Evolutionary conservation across 2,888 invertebrate genomes (phyloP).

Genomic region (Hemistola chrysoprasaria): DNA sequence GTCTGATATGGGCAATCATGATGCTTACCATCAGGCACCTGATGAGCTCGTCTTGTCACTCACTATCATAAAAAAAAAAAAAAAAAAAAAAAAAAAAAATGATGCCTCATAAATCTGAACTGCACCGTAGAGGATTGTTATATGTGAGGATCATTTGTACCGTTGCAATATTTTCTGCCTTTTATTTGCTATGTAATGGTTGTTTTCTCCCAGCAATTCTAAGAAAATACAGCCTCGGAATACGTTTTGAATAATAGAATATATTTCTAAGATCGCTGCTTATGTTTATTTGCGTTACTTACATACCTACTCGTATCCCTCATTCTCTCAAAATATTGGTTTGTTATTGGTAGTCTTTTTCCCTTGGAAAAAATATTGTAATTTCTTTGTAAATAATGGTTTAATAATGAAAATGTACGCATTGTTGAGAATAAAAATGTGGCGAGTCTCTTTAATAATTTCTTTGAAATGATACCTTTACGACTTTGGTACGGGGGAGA

Average conservation of each 20-base stretch:
- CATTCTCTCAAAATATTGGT: slow-evolving; percentile 1
- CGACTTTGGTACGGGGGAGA: neutral
- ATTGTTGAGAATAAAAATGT: slow-evolving; percentile 5
- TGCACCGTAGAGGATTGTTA: slow-evolving; percentile 72
- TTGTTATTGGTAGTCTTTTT: slow-evolving; percentile 14
- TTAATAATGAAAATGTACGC: slow-evolving; percentile 1
- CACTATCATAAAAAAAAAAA: no score
- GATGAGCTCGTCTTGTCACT: no score
- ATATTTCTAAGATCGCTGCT: slow-evolving; percentile 21
- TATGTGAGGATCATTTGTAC: slow-evolving; percentile 65
- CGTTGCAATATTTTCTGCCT: slow-evolving; percentile 52
- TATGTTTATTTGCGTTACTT: slow-evolving; percentile 2
- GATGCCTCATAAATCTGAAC: slow-evolving; percentile 72
- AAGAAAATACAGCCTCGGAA: slow-evolving; percentile 22
- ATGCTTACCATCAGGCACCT: no score
- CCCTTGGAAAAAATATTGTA: slow-evolving; percentile 10
- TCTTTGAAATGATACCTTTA: neutral
- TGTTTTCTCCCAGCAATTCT: slow-evolving; percentile 30
- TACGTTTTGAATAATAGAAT: slow-evolving; percentile 25
- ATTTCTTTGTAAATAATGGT: slow-evolving; percentile 10
- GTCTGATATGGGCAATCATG: no score
- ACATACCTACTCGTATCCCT: no score
- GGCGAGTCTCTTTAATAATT: slow-evolving; percentile 5
- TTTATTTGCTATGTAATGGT: slow-evolving; percentile 38
- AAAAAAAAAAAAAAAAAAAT: no score